Base-by-base conservation (phyloP, 2,888 invertebrate genomes). In the Stegophylla sp. region DNA sequence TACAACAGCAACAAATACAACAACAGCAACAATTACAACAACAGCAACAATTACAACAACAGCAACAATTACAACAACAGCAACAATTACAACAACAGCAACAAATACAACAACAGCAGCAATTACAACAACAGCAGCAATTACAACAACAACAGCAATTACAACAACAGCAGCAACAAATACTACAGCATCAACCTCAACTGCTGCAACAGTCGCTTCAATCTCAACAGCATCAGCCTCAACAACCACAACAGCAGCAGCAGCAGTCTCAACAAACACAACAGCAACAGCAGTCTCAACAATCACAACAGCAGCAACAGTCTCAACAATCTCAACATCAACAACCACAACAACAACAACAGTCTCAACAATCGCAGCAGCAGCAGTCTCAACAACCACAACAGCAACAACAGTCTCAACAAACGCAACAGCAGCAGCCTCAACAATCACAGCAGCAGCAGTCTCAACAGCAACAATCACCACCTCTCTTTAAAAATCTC, bases 1-100 rank as follows among this genome's bases (percentile, higher is more conserved):
- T n/a, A n/a, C n/a, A 63, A 63, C 63, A 45, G 34, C 74, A 74
- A 48, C 63, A 61, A 20, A 9, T 61, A 13, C 74, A 63, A 15
- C 74, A 75, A 5, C 51, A 48, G 23, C 59, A 41, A 56, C 56
- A 56, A 23, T 20, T 43, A n/a, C n/a, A n/a, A n/a, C n/a, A n/a
- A n/a, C n/a, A n/a, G n/a, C n/a, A n/a, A n/a, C n/a, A n/a, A n/a
- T n/a, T n/a, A 34, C 66, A 66, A n/a, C 76, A 76, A 43, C 28
- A 48, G 7, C 72, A 20, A 45, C 66, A 66, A 43, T 17, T 12
- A 43, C 9, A 7, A 66, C 66, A 66, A 66, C 43, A 66, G 15
- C 67, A 48, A 26, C 67, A 67, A 48, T 3, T 13, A 45, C 73
- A 73, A 23, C 61, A 69, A 10, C 73, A 73, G 51, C 51, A 12